Conservation (phyloP, 1,140 invertebrate species). For the Drosophila ercepeae region DNA sequence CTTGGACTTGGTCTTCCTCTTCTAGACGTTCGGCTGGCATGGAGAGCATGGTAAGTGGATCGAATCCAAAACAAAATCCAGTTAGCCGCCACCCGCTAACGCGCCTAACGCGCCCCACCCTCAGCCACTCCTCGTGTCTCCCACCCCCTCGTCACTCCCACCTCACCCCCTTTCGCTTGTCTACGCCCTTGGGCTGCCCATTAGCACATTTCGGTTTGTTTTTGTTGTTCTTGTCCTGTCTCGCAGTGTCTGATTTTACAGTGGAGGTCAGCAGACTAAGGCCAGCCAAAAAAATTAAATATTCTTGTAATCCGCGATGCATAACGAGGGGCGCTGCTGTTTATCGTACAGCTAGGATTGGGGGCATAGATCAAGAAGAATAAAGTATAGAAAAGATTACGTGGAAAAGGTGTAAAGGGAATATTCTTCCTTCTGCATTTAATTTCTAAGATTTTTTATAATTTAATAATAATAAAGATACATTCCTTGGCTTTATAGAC, state of each 20-base stretch:
- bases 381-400: too few relatives aligned
- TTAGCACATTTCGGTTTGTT: slow-evolving; percentile 45
- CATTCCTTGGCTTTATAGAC: too few relatives aligned
- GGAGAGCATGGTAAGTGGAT: slow-evolving; percentile 43
- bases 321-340: too few relatives aligned
- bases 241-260: neutral
- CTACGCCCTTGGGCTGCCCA: slow-evolving; percentile 25
- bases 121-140: slow-evolving; percentile 1
- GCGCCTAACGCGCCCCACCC: neutral
- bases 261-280: neutral
- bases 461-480: too few relatives aligned
- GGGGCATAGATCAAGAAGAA: too few relatives aligned
- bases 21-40: slow-evolving; percentile 19
- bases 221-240: slow-evolving; percentile 27
- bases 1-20: slow-evolving; percentile 8
- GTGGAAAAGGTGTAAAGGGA: too few relatives aligned
- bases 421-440: too few relatives aligned
- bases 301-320: neutral
- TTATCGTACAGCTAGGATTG: too few relatives aligned
- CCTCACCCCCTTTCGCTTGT: neutral
- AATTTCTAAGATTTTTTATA: too few relatives aligned
- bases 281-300: neutral
- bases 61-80: slow-evolving; percentile 32
- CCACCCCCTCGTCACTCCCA: too few relatives aligned
- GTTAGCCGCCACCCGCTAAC: slow-evolving; percentile 34